Base-by-base conservation (phyloP, 2,113 vertebrate genomes). In the Scomber japonicus region DNA sequence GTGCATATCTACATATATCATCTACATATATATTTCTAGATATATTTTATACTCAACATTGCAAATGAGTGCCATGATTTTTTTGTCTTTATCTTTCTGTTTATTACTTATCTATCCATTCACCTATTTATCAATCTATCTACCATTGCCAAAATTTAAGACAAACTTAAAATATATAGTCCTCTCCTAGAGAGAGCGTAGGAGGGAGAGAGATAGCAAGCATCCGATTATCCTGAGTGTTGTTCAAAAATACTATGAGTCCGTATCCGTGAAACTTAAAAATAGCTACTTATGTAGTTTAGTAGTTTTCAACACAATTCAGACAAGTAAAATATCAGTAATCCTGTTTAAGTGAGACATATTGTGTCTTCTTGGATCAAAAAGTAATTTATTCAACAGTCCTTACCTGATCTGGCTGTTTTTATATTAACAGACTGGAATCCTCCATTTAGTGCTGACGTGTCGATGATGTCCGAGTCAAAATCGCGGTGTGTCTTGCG, bases 361-460 rank as follows among this genome's bases (percentile, higher is more conserved):
- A 31, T 16, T 59, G 1, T 3, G 12, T 3, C 30, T 15, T 19
- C 56, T 5, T 53, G 19, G 7, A 60, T 50, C 3, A 21, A 45
- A 35, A 60, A n/a, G 8, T 51, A 0, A 4, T 27, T 44, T 35
- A 3, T 11, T 46, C 5, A 1, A 11, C 3, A 3, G 5, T 46
- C 19, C 95, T 89, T 72, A 99, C 97, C 97, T 96, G 97, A 97
- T 84, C 97, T 95, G 7, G 97, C 96, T 31, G 97, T 97, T 91
- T 99, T 99, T 90, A 99, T 97, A 78, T 96, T 99, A 66, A 99
- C 97, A 1, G 97, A 96, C 90, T 98, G 97, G 84, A 99, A 98
- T 54, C 97, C 97, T 16, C 97, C 97, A 0, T 99, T 99, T 0
- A 99, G 94, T 0, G 97, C 97, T 0, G 97, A 97, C 17, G 97